Percentiles rank a stretch among this genome's conserved stretches.
These are phyloP conservation scores for Drosophila santomea DNA, from an alignment of 1,140 invertebrate genomes.

Conservation along the genomic window DNA sequence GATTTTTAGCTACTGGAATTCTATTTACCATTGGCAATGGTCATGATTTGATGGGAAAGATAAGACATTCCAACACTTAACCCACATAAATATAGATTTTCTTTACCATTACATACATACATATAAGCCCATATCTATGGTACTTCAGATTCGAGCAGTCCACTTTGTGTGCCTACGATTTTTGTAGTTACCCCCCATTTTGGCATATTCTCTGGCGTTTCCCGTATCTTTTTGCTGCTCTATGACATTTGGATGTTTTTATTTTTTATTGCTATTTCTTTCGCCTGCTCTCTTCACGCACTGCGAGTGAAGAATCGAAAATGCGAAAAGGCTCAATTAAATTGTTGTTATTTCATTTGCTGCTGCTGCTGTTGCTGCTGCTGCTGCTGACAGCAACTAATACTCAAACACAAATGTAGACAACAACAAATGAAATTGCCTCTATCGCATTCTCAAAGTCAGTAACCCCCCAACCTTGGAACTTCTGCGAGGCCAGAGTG, in stretches of 20 bases:
- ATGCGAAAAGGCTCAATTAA: conserved; percentile 74
- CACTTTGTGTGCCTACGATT: neutral
- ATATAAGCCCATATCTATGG: neutral
- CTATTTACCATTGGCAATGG: too few species aligned
- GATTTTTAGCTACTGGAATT: too few species aligned
- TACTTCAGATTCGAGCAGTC: neutral
- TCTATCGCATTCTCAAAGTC: conserved; percentile 82
- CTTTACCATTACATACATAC: neutral
- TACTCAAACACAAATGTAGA: conserved; percentile 37
- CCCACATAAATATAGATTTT: too few species aligned
- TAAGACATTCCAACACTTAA: too few species aligned
- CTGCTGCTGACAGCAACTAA: conserved; percentile 13
- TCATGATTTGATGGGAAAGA: too few species aligned
- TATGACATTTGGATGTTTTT: conserved; percentile 54
- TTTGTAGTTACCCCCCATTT: conserved; percentile 21
- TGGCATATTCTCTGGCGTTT: conserved; percentile 32
- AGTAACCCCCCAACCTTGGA: conserved; percentile 84
- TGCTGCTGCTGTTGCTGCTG: neutral
- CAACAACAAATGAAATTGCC: conserved; percentile 47
- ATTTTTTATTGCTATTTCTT: neutral
- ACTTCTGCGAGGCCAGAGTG: conserved; percentile 58
- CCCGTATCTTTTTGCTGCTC: conserved; percentile 25
- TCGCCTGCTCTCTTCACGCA: conserved; percentile 48
- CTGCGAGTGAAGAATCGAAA: conserved; percentile 67
- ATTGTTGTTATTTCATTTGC: conserved; percentile 46